These are phyloP conservation scores for Hemiscyllium ocellatum DNA, from an alignment of 2,113 vertebrate species.

Conservation along the genomic window DNA sequence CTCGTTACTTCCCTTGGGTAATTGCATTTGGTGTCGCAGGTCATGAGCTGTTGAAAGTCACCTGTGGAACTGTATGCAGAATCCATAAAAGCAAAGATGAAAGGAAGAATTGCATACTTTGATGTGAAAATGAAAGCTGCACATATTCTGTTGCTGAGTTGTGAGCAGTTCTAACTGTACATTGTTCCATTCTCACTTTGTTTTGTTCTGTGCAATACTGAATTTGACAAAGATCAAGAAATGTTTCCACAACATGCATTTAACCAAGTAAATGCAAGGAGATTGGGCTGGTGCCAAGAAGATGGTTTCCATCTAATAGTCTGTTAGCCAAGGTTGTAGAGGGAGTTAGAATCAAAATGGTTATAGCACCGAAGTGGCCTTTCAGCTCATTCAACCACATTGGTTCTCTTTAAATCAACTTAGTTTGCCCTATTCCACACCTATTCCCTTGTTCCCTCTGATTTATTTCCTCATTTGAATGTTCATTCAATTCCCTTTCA, in stretches of 20 bases:
- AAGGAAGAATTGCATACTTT: background rate
- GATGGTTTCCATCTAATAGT: too few species aligned
- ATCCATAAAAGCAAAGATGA: background rate
- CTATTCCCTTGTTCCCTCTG: background rate
- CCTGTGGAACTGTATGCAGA: background rate
- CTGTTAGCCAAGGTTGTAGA: background rate
- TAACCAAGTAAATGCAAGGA: background rate
- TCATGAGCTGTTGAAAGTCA: background rate
- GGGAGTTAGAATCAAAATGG: background rate
- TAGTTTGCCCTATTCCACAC: background rate
- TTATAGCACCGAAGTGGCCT: background rate
- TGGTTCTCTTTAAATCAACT: background rate
- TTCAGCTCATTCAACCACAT: background rate
- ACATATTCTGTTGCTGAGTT: background rate
- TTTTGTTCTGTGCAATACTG: background rate
- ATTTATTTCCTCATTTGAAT: too few species aligned
- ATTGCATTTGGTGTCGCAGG: background rate
- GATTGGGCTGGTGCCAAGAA: background rate
- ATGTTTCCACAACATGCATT: background rate
- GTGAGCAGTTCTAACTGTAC: background rate
- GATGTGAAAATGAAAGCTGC: slow-evolving; percentile 27
- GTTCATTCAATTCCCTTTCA: too few species aligned
- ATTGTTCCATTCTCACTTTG: background rate
- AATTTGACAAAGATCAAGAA: background rate
- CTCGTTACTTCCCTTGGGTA: too few species aligned